Base-by-base conservation (phyloP, 2,797 vertebrate species). In the Geotrypetes seraphini region DNA sequence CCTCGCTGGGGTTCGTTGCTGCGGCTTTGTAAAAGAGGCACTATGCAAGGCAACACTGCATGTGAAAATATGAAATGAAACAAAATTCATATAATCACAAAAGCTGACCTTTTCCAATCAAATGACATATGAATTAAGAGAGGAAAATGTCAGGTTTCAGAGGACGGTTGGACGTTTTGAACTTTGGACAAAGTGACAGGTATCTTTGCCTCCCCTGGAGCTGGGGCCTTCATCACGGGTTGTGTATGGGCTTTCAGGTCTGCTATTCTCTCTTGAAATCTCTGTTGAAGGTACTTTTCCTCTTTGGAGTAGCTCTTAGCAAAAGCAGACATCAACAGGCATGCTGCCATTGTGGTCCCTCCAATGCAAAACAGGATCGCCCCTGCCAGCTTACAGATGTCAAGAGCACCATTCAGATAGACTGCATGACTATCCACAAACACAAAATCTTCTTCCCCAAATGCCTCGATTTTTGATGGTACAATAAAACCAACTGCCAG, bases 121-220 rank as follows among this genome's bases (percentile, higher is more conserved):
- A 53, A 22, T 48, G 41, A 47, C 11, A 22, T 35, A 22, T 47
- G 39, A 60, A 33, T 39, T 26, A 22, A 48, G 40, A 63, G 50
- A 47, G 39, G 43, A 21, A 41, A n/a, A 15, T 52, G 66, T 97
- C 89, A 96, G 69, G 92, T 91, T 57, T 89, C 84, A 1, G 85
- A 66, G 6, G 64, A 50, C 15, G 96, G 94, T 47, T 99, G 96
- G 60, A 99, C 82, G 28, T 86, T 99, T 41, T 97, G 92, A 54
- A 97, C 88, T 80, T 84, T 94, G 60, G 94, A 94, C 66, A 99
- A 75, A 22, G 92, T 97, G 60, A 92, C 87, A 1, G 96, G 94
- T 39, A 97, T 90, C 54, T 91, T 95, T 30, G 84, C 83, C 43
- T 93, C 89, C 30, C 93, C 89, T 0, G 85, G 90, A 9, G 86